These are phyloP conservation scores for Salvelinus alpinus DNA, from an alignment of 2,113 vertebrate species.

Conservation along the genomic window DNA sequence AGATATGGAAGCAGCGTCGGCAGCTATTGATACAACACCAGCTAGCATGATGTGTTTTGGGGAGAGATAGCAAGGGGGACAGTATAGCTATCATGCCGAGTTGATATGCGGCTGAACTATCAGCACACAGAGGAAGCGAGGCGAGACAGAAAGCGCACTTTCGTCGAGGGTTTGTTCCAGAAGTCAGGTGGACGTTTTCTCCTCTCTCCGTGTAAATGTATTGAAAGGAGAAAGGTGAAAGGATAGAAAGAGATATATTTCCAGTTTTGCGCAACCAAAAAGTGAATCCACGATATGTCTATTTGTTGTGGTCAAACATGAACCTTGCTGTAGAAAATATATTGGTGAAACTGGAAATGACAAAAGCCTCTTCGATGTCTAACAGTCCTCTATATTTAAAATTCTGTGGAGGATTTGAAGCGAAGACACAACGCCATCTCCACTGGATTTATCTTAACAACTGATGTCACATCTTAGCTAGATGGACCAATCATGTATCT, in stretches of 20 bases:
- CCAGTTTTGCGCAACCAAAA: conserved; percentile 33
- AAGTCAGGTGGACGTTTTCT: conserved; percentile 26
- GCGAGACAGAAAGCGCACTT: conserved; percentile 25
- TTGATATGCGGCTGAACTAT: conserved; percentile 54
- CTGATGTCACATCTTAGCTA: conserved; percentile 46
- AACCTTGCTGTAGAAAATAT: conserved; percentile 19
- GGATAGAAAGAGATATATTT: conserved; percentile 46
- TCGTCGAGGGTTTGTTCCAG: conserved; percentile 38
- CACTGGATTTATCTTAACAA: conserved; percentile 53
- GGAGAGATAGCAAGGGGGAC: conserved; percentile 54
- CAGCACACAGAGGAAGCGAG: conserved; percentile 44
- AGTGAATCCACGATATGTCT: not conserved
- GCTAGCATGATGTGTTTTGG: conserved; percentile 58
- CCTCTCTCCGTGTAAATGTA: conserved; percentile 6
- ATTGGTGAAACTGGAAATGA: not conserved
- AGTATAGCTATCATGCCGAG: conserved; percentile 41
- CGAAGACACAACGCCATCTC: conserved; percentile 13
- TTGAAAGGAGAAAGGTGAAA: too few relatives aligned
- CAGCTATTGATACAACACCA: conserved; percentile 49
- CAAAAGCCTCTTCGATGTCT: not conserved
- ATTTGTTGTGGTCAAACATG: not conserved
- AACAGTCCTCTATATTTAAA: not conserved
- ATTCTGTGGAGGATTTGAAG: conserved; percentile 43
- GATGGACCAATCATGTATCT: conserved; percentile 47
- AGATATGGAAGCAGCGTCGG: conserved; percentile 61